A percentile compares a stretch with the other conserved stretches of the same genome.
These are phyloP conservation scores for Anastatus disparis DNA, from an alignment of 1,140 invertebrate genomes.

Conservation along the genomic window DNA sequence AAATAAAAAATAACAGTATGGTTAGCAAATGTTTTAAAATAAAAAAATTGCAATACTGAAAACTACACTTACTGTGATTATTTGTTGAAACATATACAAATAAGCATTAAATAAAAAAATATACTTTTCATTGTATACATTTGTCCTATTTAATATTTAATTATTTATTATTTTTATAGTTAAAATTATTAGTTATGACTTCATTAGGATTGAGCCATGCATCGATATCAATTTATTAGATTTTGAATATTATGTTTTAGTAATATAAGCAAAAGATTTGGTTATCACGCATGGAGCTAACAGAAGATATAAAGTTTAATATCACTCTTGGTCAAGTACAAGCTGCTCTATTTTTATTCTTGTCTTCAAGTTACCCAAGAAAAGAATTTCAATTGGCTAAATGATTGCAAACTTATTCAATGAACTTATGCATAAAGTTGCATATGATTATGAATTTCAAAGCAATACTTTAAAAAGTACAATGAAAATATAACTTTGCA, in stretches of 20 bases:
- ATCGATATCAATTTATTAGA: slow-evolving; percentile 71
- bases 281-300: slow-evolving; percentile 84
- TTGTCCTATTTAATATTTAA: not conserved
- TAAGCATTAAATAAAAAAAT: too few relatives aligned
- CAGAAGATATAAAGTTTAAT: slow-evolving; percentile 77
- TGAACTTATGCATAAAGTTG: slow-evolving; percentile 88
- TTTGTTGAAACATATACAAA: too few relatives aligned
- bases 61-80: too few relatives aligned
- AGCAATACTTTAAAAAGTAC: slow-evolving; percentile 79
- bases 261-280: slow-evolving; percentile 84
- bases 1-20: too few relatives aligned
- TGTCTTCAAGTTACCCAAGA: slow-evolving; percentile 85
- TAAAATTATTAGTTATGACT: slow-evolving; percentile 36
- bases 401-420: slow-evolving; percentile 82
- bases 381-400: slow-evolving; percentile 82
- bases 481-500: slow-evolving; percentile 89
- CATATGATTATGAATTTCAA: slow-evolving; percentile 86
- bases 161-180: slow-evolving; percentile 16
- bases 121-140: too few relatives aligned
- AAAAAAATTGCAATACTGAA: too few relatives aligned
- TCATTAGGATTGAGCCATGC: slow-evolving; percentile 40
- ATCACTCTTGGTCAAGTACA: slow-evolving; percentile 77
- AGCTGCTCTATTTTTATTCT: slow-evolving; percentile 84
- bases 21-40: too few relatives aligned
- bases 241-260: slow-evolving; percentile 71